These are phyloP conservation scores for Lagopus leucura DNA, from an alignment of 2,113 vertebrate species.

Conservation along the genomic window DNA sequence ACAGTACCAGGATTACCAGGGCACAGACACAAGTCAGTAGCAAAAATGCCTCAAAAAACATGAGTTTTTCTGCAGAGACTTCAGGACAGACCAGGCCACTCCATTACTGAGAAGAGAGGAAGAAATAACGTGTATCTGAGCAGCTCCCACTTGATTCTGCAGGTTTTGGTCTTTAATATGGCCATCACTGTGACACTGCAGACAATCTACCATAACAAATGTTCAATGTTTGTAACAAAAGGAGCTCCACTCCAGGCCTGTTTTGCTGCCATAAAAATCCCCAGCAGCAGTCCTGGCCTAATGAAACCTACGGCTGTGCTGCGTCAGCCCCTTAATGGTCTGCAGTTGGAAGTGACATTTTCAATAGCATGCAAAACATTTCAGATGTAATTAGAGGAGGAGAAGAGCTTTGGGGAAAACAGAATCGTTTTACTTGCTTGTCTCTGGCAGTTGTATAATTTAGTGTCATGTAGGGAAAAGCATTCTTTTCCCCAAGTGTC, in stretches of 20 bases:
- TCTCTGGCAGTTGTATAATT: conserved; percentile 33
- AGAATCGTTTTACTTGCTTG: conserved; percentile 44
- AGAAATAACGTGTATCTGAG: background rate
- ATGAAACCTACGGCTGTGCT: background rate
- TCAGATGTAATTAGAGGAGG: conserved; percentile 62
- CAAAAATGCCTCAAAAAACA: background rate
- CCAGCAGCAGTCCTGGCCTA: conserved; percentile 1
- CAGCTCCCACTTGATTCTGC: background rate
- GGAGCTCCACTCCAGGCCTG: background rate
- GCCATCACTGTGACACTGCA: background rate
- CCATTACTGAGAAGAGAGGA: background rate
- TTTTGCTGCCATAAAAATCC: background rate
- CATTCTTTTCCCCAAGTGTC: background rate
- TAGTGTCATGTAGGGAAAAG: conserved; percentile 2
- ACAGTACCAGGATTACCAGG: background rate
- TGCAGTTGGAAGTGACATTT: conserved; percentile 62
- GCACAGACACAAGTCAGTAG: background rate
- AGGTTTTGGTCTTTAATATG: background rate
- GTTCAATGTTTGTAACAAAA: background rate
- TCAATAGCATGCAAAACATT: conserved; percentile 50
- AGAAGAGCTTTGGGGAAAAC: conserved; percentile 52
- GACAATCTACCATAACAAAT: background rate
- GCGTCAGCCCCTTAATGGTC: background rate
- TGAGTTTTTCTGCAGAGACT: background rate
- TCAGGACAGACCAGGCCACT: background rate